Evolutionary conservation across 2,888 invertebrate genomes (phyloP).

Genomic region (Cremastinae sp.): DNA sequence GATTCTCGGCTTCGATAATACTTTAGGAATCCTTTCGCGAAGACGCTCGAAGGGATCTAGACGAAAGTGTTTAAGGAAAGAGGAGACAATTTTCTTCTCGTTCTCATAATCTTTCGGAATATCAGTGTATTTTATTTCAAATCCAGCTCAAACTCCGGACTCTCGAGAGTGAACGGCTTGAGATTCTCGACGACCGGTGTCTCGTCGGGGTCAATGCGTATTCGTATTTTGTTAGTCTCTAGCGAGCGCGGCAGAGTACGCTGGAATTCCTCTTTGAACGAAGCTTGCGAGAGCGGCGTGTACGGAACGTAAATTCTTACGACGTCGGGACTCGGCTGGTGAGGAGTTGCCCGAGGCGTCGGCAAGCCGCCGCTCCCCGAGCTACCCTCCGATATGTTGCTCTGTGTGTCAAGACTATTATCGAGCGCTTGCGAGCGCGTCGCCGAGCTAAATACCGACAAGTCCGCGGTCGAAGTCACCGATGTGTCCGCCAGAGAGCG

Average conservation of each 20-base stretch:
- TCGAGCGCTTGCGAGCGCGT: slow-evolving; percentile 88
- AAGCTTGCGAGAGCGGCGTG: slow-evolving; percentile 83
- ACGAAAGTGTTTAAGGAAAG: slow-evolving; percentile 46
- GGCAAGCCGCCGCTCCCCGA: slow-evolving; percentile 84
- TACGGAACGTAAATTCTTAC: slow-evolving; percentile 91
- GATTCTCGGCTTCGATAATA: slow-evolving; percentile 51
- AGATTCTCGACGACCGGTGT: slow-evolving; percentile 82
- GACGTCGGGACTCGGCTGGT: slow-evolving; percentile 87
- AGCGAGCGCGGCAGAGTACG: slow-evolving; percentile 82
- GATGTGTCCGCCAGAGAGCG: slow-evolving; percentile 91
- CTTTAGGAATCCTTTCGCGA: slow-evolving; percentile 44
- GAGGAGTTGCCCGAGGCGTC: slow-evolving; percentile 86
- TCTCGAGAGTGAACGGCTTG: slow-evolving; percentile 77
- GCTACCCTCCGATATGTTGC: slow-evolving; percentile 88
- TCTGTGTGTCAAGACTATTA: slow-evolving; percentile 89
- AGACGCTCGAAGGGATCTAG: slow-evolving; percentile 44
- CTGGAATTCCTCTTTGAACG: slow-evolving; percentile 82
- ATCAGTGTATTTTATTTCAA: slow-evolving; percentile 72
- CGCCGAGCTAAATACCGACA: slow-evolving; percentile 89
- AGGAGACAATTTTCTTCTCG: slow-evolving; percentile 31
- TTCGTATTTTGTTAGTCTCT: slow-evolving; percentile 88
- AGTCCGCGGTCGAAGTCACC: slow-evolving; percentile 91
- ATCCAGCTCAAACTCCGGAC: slow-evolving; percentile 76
- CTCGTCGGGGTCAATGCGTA: slow-evolving; percentile 87
- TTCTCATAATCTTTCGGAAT: slow-evolving; percentile 33